Evolutionary conservation across 2,113 vertebrate genomes (phyloP).

Genomic region (Pachyramphus minor): DNA sequence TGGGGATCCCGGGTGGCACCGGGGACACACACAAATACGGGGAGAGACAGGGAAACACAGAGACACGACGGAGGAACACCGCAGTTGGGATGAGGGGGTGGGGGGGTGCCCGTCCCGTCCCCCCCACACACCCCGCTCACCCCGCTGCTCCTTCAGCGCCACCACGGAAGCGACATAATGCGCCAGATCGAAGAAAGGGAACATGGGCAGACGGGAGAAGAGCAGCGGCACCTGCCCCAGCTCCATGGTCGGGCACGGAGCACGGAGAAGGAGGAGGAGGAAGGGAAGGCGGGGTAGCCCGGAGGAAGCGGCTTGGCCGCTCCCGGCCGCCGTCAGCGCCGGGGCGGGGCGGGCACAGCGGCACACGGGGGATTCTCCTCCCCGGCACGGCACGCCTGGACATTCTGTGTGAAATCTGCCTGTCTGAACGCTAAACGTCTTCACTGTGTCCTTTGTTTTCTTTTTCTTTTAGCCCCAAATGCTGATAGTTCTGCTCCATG

Average conservation of each 20-base stretch:
- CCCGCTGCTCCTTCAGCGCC: slow-evolving; percentile 85
- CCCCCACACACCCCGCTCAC: slow-evolving; percentile 68
- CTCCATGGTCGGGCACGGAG: slow-evolving; percentile 32
- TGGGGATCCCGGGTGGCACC: background rate
- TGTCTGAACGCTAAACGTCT: too few relatives aligned
- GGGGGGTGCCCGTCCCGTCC: background rate
- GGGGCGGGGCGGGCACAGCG: background rate
- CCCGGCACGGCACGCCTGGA: too few relatives aligned
- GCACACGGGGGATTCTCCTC: rapidly evolving
- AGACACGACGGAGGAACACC: too few relatives aligned
- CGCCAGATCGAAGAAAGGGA: slow-evolving; percentile 91
- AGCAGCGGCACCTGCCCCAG: slow-evolving; percentile 71
- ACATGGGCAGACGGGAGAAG: slow-evolving; percentile 86
- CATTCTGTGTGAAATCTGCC: too few relatives aligned
- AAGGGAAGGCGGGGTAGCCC: rapidly evolving
- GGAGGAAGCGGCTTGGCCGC: background rate
- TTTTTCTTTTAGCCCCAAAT: background rate
- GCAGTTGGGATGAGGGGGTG: background rate
- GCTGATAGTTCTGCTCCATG: rapidly evolving
- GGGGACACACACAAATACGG: background rate
- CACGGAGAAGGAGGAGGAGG: too few relatives aligned
- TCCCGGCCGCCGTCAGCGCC: background rate
- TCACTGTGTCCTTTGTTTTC: too few relatives aligned
- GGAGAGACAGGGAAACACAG: background rate
- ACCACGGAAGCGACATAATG: slow-evolving; percentile 89